A percentile compares a stretch with the other conserved stretches of the same genome.
Conservation (phyloP, 2,113 vertebrate genomes). For the Oryzias celebensis region DNA sequence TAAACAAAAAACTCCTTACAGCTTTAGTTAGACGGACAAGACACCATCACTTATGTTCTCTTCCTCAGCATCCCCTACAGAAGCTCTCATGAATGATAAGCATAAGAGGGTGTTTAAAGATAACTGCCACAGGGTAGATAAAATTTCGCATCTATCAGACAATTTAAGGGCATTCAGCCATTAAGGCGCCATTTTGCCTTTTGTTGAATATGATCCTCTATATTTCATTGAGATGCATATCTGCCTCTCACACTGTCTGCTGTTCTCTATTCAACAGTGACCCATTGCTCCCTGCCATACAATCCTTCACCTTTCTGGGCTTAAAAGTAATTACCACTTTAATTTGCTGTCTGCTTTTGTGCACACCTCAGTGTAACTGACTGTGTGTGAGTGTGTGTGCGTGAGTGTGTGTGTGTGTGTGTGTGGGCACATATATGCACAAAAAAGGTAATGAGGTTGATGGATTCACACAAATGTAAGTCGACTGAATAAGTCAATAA, state of each 20-base stretch:
- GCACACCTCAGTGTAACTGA: conserved; percentile 69
- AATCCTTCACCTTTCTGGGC: conserved; percentile 76
- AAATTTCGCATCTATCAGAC: conserved; percentile 73
- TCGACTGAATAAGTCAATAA: conserved; percentile 33
- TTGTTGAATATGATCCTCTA: conserved; percentile 71
- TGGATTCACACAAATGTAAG: conserved; percentile 31
- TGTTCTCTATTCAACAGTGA: conserved; percentile 74
- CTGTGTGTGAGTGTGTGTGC: conserved; percentile 31
- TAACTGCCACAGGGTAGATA: conserved; percentile 66
- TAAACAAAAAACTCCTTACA: too few relatives aligned
- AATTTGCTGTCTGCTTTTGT: conserved; percentile 77
- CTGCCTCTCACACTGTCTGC: conserved; percentile 70
- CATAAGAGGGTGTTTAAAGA: conserved; percentile 66
- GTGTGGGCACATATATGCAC: conserved; percentile 30
- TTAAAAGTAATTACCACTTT: conserved; percentile 81
- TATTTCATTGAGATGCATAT: conserved; percentile 79
- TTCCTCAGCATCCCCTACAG: conserved; percentile 28
- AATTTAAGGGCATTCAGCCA: conserved; percentile 70
- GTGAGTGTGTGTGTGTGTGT: conserved; percentile 31
- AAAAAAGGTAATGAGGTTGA: conserved; percentile 20
- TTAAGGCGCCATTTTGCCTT: conserved; percentile 72
- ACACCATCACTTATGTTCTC: conserved; percentile 12
- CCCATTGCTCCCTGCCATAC: conserved; percentile 74
- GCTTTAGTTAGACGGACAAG: conserved; percentile 1
- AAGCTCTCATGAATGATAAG: conserved; percentile 45